Percentiles rank a stretch among this genome's conserved stretches.
phyloP scores from a whole-genome alignment of 2,888 invertebrate genomes.

The Polietes domitor region DNA sequence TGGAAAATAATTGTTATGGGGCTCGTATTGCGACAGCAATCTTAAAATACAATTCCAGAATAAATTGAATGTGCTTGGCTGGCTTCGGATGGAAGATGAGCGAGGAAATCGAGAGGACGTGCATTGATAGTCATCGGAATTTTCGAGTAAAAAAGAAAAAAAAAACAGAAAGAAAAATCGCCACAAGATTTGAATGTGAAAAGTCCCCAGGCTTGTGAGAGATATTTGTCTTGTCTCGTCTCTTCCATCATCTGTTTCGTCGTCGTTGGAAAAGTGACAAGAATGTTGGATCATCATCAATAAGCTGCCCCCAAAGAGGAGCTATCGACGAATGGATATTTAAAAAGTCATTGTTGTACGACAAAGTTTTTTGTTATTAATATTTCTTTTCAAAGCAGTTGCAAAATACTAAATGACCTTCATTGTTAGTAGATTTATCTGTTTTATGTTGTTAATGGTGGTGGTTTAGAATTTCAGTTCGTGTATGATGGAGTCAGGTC shows the following conservation, averaged over 20 bases:
- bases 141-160: background rate
- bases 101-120: background rate
- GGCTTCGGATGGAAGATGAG: background rate
- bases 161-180: background rate
- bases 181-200: background rate
- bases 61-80: background rate
- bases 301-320: too few relatives aligned
- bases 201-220: background rate
- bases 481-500: too few relatives aligned
- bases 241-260: background rate
- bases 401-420: too few relatives aligned
- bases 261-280: background rate
- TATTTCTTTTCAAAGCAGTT: too few relatives aligned
- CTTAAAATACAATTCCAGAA: background rate
- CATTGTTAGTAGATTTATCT: too few relatives aligned
- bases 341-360: background rate
- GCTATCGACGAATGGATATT: background rate
- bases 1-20: conserved; percentile 1
- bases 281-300: background rate
- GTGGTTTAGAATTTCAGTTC: too few relatives aligned
- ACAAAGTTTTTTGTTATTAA: too few relatives aligned
- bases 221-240: conserved; percentile 1
- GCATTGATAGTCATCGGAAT: background rate
- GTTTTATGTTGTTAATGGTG: too few relatives aligned
- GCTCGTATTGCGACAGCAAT: background rate